A percentile compares a stretch with the other conserved stretches of the same genome.
Evolutionary conservation across 2,888 invertebrate species (phyloP).

Genomic region (Microctonus aethiopoides): DNA sequence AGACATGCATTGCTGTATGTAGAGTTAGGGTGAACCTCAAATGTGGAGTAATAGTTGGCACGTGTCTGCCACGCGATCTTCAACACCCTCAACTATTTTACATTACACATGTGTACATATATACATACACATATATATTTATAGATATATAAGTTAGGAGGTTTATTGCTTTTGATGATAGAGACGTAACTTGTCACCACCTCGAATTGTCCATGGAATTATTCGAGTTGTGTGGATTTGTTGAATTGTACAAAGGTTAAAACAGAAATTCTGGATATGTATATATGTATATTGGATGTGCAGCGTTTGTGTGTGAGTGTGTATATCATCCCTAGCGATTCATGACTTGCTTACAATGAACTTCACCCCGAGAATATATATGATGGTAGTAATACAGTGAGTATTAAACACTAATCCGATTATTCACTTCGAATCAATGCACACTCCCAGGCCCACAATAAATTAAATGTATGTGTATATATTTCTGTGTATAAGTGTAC

Average conservation of each 20-base stretch:
- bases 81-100: constrained; percentile 17
- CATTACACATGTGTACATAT: neutral
- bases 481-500: neutral
- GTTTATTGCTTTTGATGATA: constrained; percentile 1
- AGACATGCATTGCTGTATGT: constrained; percentile 6
- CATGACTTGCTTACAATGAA: constrained; percentile 37
- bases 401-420: constrained; percentile 57
- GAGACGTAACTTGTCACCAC: neutral
- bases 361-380: constrained; percentile 33
- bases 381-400: constrained; percentile 34
- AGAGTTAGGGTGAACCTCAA: constrained; percentile 39
- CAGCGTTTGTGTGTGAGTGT: neutral
- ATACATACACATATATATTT: neutral
- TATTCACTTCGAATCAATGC: constrained; percentile 54
- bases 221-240: neutral
- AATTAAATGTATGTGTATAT: too few relatives aligned
- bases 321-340: neutral
- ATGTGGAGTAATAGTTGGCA: constrained; percentile 48
- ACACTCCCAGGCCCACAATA: constrained; percentile 39
- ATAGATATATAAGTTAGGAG: neutral
- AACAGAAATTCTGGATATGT: neutral
- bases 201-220: constrained; percentile 12
- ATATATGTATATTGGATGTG: too few relatives aligned
- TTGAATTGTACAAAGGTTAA: neutral
- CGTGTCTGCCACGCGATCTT: constrained; percentile 45